Conservation (phyloP, 2,113 vertebrate genomes). For the Gorilla gorilla region DNA sequence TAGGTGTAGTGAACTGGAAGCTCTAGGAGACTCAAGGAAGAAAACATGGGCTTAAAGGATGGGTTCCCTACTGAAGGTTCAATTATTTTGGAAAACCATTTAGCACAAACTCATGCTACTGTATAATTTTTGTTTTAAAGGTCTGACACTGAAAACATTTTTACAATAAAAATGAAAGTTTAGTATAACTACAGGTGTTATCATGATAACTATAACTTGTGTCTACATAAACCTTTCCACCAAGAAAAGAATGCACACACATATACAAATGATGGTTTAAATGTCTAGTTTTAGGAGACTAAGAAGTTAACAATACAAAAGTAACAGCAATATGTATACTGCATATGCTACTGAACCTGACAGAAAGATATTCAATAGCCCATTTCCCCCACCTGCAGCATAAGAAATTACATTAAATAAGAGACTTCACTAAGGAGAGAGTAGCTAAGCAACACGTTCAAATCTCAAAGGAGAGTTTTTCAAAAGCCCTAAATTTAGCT, state of each 20-base stretch:
- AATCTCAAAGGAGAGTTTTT: conserved; percentile 74
- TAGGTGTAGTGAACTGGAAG: background rate
- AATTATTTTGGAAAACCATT: background rate
- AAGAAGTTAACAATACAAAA: conserved; percentile 56
- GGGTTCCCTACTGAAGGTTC: background rate
- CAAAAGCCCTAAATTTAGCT: conserved; percentile 74
- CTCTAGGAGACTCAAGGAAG: background rate
- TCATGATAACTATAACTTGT: background rate
- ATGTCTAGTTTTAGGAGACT: conserved; percentile 28
- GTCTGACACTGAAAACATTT: background rate
- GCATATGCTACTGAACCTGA: background rate
- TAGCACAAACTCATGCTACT: background rate
- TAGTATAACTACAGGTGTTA: background rate
- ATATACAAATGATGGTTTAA: background rate
- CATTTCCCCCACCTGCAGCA: conserved; percentile 56
- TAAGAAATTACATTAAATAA: conserved; percentile 70
- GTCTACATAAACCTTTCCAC: background rate
- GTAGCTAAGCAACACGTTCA: conserved; percentile 78
- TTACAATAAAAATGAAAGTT: background rate
- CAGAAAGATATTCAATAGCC: conserved; percentile 43
- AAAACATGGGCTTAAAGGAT: background rate
- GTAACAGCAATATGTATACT: background rate
- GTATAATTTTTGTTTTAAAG: background rate
- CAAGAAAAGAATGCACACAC: background rate
- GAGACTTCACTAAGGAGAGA: conserved; percentile 26